Conservation (phyloP, 2,113 vertebrate genomes). For the Coturnix japonica region DNA sequence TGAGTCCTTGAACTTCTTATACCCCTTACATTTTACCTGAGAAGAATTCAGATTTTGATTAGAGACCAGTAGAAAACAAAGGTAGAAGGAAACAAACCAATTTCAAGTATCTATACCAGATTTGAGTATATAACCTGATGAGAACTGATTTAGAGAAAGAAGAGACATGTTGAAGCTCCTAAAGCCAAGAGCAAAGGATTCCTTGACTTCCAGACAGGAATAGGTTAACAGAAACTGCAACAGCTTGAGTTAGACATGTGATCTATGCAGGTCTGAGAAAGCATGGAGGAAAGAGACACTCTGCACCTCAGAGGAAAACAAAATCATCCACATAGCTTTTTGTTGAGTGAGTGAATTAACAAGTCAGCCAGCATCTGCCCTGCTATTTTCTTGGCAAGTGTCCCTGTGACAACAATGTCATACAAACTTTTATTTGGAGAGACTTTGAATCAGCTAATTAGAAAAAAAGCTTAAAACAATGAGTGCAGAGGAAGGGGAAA, state of each 20-base stretch:
- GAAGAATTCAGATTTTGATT: not conserved
- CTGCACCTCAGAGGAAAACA: constrained; percentile 36
- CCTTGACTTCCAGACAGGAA: not conserved
- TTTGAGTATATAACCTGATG: not conserved
- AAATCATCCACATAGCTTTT: constrained; percentile 10
- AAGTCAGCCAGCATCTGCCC: constrained; percentile 34
- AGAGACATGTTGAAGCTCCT: not conserved
- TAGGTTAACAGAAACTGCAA: not conserved
- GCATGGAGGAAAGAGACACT: not conserved
- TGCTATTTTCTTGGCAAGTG: constrained; percentile 53
- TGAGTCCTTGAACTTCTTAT: not conserved
- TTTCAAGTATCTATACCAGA: not conserved
- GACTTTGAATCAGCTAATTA: constrained; percentile 40
- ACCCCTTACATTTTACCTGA: not conserved
- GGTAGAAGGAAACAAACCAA: not conserved
- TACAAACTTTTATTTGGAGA: constrained; percentile 54
- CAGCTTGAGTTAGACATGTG: not conserved
- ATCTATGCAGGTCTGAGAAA: not conserved
- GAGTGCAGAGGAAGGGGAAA: not conserved
- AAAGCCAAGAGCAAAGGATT: not conserved
- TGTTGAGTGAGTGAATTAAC: constrained; percentile 6
- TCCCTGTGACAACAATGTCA: not conserved
- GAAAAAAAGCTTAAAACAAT: not conserved
- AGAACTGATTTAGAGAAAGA: not conserved
- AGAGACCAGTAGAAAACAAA: not conserved